Base-by-base conservation (phyloP, 2,113 vertebrate genomes). In the Brachionichthys hirsutus region DNA sequence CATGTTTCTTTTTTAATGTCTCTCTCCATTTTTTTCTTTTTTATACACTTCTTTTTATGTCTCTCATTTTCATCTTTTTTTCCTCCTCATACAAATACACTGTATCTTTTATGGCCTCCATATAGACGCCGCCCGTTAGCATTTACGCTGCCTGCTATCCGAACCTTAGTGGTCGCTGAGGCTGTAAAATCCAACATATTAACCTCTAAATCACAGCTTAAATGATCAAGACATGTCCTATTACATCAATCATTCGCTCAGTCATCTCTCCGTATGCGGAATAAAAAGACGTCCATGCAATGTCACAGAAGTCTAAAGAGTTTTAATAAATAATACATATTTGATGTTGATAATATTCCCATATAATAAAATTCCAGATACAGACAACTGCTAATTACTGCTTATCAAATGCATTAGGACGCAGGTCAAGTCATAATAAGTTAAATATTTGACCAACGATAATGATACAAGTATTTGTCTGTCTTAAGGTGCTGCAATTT, bases 1-100 rank as follows among this genome's bases (percentile, higher is more conserved):
- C 47, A 62, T 61, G n/a, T 42, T 43, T 52, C 34, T 53, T 41
- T 51, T 49, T 62, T 24, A 58, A 43, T 30, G 15, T 40, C 44
- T 45, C n/a, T 54, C 20, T 47, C n/a, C 8, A 13, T 20, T 67
- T 56, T 8, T 45, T 12, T 6, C 9, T 19, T 38, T n/a, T 59
- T 52, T 30, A 20, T 18, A 20, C 13, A 4, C 24, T 30, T 30
- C 12, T 55, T 55, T 63, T 36, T 48, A 56, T n/a, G 45, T 54
- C 41, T 40, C 16, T 49, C 22, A 36, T 45, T 35, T 46, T 17
- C 30, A 7, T 36, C 4, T 20, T 14, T 44, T 3, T 17, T 14
- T 13, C 30, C 30, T 48, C 16, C 34, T 54, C 45, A 60, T 51
- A 12, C 30, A 3, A 45, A 48, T 53, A n/a, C 38, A 41, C 24